phyloP scores from a whole-genome alignment of 2,797 vertebrate species.

The Limosa lapponica region DNA sequence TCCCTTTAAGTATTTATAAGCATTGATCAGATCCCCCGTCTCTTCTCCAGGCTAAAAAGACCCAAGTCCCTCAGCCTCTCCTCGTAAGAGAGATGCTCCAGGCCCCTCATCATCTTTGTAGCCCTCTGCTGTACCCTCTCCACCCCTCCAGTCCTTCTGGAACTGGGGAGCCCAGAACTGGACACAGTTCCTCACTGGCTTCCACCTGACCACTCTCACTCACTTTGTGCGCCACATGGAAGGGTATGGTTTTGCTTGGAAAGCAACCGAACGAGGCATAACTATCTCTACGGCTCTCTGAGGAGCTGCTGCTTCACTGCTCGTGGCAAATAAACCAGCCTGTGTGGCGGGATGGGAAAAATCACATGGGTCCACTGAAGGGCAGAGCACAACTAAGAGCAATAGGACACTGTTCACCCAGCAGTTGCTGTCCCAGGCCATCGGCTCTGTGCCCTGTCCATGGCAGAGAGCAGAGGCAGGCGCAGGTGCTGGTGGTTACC shows the following conservation, averaged over 20 bases:
- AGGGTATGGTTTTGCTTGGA: neutral
- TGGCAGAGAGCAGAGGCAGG: neutral
- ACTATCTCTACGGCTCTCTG: neutral
- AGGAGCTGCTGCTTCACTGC: neutral
- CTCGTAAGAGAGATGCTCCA: too few species aligned
- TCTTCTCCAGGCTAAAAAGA: too few species aligned
- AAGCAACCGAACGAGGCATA: neutral
- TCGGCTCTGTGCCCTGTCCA: neutral
- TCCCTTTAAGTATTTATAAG: too few species aligned
- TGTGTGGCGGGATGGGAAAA: neutral
- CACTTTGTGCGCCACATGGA: rapidly evolving
- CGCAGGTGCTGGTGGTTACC: too few species aligned
- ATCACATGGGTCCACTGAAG: neutral
- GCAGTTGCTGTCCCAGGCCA: neutral
- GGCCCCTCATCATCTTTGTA: neutral
- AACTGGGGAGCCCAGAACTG: too few species aligned
- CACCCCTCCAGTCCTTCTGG: too few species aligned
- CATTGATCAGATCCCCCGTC: too few species aligned
- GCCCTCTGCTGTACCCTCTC: too few species aligned
- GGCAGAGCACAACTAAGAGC: neutral
- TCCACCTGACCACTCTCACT: neutral
- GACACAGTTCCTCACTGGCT: neutral
- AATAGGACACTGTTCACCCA: neutral
- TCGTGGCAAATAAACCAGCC: neutral
- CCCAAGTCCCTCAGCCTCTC: too few species aligned